A percentile compares a stretch with the other conserved stretches of the same genome.
These are phyloP conservation scores for Callimorpha dominula DNA, from an alignment of 2,888 invertebrate species.

Conservation along the genomic window DNA sequence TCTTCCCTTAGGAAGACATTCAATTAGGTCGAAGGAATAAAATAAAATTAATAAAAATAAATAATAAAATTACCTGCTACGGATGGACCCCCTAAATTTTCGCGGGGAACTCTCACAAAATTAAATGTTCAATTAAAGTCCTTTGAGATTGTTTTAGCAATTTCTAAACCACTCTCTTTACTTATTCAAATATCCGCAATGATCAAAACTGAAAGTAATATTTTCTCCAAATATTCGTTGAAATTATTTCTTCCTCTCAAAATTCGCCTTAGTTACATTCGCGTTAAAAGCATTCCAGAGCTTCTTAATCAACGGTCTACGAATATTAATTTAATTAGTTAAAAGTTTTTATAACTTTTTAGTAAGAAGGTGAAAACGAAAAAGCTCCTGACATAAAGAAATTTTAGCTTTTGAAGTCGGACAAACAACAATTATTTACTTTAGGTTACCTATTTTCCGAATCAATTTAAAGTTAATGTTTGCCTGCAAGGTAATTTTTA, in stretches of 20 bases:
- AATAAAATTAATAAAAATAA: conserved; percentile 16
- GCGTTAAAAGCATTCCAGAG: conserved; percentile 80
- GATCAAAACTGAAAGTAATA: conserved; percentile 68
- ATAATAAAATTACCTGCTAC: conserved; percentile 28
- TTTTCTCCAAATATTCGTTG: conserved; percentile 67
- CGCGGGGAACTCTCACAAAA: conserved; percentile 44
- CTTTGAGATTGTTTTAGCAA: conserved; percentile 65
- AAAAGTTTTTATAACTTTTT: conserved; percentile 78
- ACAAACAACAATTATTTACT: conserved; percentile 51
- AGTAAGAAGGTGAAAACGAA: conserved; percentile 72
- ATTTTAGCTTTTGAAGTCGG: conserved; percentile 62
- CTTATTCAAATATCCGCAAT: conserved; percentile 70
- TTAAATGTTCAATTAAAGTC: conserved; percentile 57
- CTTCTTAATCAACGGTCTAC: conserved; percentile 79
- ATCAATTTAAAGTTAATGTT: conserved; percentile 59
- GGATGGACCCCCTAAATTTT: conserved; percentile 24
- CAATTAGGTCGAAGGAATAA: not conserved
- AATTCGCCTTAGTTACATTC: conserved; percentile 66
- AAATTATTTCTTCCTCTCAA: conserved; percentile 69
- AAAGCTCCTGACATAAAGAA: conserved; percentile 62
- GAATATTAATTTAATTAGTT: conserved; percentile 82
- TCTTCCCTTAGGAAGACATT: not conserved
- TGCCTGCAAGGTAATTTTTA: conserved; percentile 38
- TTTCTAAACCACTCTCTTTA: conserved; percentile 64
- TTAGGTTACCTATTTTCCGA: conserved; percentile 55